Evolutionary conservation across 2,888 invertebrate genomes (phyloP).

Genomic region (Tachystola acroxantha): DNA sequence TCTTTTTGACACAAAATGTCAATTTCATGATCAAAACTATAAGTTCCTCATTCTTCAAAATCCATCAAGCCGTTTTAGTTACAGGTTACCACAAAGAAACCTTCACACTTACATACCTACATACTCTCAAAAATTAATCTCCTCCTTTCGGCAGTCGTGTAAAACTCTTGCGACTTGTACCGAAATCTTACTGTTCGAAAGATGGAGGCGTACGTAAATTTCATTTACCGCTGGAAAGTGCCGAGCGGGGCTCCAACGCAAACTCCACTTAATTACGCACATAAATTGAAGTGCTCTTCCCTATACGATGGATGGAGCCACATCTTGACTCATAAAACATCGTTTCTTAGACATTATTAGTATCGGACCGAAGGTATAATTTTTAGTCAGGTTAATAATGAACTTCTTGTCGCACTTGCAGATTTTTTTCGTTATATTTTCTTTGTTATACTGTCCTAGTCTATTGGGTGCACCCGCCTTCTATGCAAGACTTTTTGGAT

Average conservation of each 20-base stretch:
- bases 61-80: too few species aligned
- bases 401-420: too few species aligned
- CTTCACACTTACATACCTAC: too few species aligned
- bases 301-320: constrained; percentile 63
- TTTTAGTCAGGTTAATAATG: not conserved
- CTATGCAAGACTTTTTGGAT: too few species aligned
- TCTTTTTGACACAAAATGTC: too few species aligned
- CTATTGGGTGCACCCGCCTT: too few species aligned
- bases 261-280: constrained; percentile 77
- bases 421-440: not conserved
- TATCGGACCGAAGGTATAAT: not conserved
- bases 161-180: constrained; percentile 27
- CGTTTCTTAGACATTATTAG: constrained; percentile 33
- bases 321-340: constrained; percentile 63
- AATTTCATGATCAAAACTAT: too few species aligned
- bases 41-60: too few species aligned
- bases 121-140: too few species aligned
- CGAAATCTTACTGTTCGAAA: constrained; percentile 51
- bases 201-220: constrained; percentile 72
- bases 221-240: constrained; percentile 74
- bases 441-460: not conserved
- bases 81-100: too few species aligned
- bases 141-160: too few species aligned
- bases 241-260: constrained; percentile 67
- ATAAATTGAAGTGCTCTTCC: constrained; percentile 73